Base-by-base conservation (phyloP, 2,113 vertebrate genomes). In the Hystrix brachyura region DNA sequence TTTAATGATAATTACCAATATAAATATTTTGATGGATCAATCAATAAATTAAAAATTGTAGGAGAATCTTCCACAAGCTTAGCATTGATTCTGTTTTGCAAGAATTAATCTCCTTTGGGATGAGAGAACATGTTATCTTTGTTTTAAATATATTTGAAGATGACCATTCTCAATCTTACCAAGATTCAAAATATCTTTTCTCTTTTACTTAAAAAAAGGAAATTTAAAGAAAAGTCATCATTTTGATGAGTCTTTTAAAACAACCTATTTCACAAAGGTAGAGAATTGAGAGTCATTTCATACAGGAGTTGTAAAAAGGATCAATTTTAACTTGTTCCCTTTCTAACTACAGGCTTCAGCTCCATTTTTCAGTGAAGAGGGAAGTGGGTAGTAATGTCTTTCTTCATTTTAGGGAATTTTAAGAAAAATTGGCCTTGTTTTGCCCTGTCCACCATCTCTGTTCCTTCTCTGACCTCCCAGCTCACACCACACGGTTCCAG, bases 321-420 rank as follows among this genome's bases (percentile, higher is more conserved):
- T 43, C 46, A 13, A 5, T n/a, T 51, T 85, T 67, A 59, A 91
- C 64, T 60, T 55, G 17, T 91, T 86, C n/a, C 91, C 32, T 87
- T 65, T 71, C 34, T 90, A 64, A 34, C 46, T n/a, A 25, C 8
- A 74, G n/a, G 60, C 27, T 48, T 62, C 55, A 87, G 60, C 82
- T 94, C 27, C 32, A 7, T 64, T 64, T 94, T 19, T 59, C 18
- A 34, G 57, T 46, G 74, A 46, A 82, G 53, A 94, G 51, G 81
- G 38, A 74, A 79, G 32, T 48, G 32, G 48, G 76, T 74, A 94
- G 46, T 71, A 55, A 43, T 34, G 14, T 65, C 94, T 93, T 92
- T 74, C 86, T 93, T 85, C 51, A 91, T 91, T 94, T 96, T 86
- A 92, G 87, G 87, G 59, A 93, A 82, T 67, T 91, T 95, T 60